phyloP scores from a whole-genome alignment of 2,888 invertebrate genomes.

The Elgonia sp. region DNA sequence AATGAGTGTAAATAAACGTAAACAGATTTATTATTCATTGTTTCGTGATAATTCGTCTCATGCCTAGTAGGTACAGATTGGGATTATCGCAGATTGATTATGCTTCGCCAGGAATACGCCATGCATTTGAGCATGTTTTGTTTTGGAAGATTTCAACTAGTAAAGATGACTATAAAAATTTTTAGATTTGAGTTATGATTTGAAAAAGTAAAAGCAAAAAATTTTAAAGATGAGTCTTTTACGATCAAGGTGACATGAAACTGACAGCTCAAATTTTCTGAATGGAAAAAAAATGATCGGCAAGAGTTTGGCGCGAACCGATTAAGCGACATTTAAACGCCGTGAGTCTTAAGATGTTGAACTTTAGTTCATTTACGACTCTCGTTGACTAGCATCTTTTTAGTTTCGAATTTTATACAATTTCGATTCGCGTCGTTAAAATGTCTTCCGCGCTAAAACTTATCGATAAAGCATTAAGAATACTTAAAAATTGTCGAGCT shows the following conservation, averaged over 20 bases:
- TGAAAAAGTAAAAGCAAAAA: too few relatives aligned
- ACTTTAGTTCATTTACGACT: slow-evolving; percentile 30
- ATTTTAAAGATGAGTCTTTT: neutral
- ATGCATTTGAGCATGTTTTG: slow-evolving; percentile 79
- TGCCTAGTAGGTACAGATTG: slow-evolving; percentile 82
- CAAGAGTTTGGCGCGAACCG: slow-evolving; percentile 9
- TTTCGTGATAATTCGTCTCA: slow-evolving; percentile 79
- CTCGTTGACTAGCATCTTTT: neutral
- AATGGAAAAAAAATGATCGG: slow-evolving; percentile 41
- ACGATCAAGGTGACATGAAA: neutral
- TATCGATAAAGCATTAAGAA: slow-evolving; percentile 43
- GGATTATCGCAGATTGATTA: slow-evolving; percentile 83
- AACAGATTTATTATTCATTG: slow-evolving; percentile 77
- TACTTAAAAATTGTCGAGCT: slow-evolving; percentile 37
- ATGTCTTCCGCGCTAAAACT: slow-evolving; percentile 15
- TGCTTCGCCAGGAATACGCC: slow-evolving; percentile 81
- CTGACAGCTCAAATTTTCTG: too few relatives aligned
- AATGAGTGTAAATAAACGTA: slow-evolving; percentile 28
- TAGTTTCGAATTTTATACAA: slow-evolving; percentile 23
- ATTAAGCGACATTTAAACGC: slow-evolving; percentile 53
- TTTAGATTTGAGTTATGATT: too few relatives aligned
- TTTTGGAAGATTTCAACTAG: neutral
- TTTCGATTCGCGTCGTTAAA: slow-evolving; percentile 30
- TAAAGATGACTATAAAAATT: neutral
- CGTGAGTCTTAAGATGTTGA: slow-evolving; percentile 16